These are phyloP conservation scores for Cataglyphis hispanica DNA, from an alignment of 1,140 invertebrate species.

Conservation along the genomic window DNA sequence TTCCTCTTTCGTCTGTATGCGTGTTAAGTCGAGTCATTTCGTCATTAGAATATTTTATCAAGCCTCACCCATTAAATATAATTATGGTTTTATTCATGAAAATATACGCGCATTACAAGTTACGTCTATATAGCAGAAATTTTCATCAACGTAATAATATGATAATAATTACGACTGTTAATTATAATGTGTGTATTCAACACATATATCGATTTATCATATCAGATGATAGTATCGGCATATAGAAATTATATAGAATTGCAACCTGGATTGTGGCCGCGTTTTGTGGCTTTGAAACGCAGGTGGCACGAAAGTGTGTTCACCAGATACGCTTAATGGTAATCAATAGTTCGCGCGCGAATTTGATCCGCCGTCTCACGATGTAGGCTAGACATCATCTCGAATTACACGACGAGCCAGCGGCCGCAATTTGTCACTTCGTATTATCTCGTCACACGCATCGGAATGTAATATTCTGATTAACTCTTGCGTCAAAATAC, in stretches of 20 bases:
- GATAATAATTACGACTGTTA: too few relatives aligned
- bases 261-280: neutral
- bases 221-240: neutral
- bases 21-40: neutral
- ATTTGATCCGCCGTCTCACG: constrained; percentile 40
- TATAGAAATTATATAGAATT: constrained; percentile 11
- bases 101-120: too few relatives aligned
- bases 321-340: constrained; percentile 26
- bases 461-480: constrained; percentile 9
- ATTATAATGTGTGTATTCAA: neutral
- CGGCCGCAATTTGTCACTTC: constrained; percentile 25
- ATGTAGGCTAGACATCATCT: constrained; percentile 36
- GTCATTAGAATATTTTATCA: constrained; percentile 14
- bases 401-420: constrained; percentile 27
- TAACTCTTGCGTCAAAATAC: constrained; percentile 1
- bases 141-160: too few relatives aligned
- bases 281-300: constrained; percentile 14
- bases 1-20: neutral
- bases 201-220: neutral
- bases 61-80: neutral
- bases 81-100: too few relatives aligned
- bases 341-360: constrained; percentile 25
- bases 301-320: constrained; percentile 23
- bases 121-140: too few relatives aligned
- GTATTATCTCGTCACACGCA: neutral